A percentile compares a stretch with the other conserved stretches of the same genome.
These are phyloP conservation scores for Hydra vulgaris DNA, from an alignment of 30 jellyfish, hydroid and myxozoan species.

Conservation along the genomic window DNA sequence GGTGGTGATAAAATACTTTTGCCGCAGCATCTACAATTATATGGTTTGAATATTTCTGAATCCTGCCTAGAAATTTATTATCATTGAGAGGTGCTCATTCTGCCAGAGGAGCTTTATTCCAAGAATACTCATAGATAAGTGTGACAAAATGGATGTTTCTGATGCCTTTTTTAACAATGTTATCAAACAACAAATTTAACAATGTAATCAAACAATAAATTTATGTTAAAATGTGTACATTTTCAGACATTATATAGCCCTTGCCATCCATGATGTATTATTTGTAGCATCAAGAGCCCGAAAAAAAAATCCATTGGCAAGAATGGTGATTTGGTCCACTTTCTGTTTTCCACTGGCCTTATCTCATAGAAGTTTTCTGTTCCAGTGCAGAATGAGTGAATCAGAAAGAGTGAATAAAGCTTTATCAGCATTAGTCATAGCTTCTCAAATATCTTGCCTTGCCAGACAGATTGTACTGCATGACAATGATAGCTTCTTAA, in stretches of 20 bases:
- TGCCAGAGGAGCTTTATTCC: background rate
- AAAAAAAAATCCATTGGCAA: background rate
- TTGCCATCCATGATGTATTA: background rate
- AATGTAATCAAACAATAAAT: background rate
- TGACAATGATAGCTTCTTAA: background rate
- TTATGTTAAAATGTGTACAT: background rate
- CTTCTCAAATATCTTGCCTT: background rate
- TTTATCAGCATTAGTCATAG: background rate
- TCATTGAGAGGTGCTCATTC: background rate
- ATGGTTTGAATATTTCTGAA: background rate
- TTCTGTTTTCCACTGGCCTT: background rate
- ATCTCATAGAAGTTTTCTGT: background rate
- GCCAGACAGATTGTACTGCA: background rate
- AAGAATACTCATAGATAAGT: background rate
- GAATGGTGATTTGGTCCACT: background rate
- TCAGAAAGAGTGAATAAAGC: background rate
- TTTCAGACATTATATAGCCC: background rate
- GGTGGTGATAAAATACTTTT: background rate
- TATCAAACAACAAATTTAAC: too few relatives aligned
- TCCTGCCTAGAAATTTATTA: background rate
- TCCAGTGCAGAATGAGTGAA: background rate
- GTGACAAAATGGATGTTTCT: background rate
- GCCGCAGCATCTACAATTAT: background rate
- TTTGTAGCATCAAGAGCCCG: background rate
- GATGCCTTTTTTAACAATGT: background rate